phyloP scores from a whole-genome alignment of 2,113 vertebrate genomes.

The Passer domesticus region DNA sequence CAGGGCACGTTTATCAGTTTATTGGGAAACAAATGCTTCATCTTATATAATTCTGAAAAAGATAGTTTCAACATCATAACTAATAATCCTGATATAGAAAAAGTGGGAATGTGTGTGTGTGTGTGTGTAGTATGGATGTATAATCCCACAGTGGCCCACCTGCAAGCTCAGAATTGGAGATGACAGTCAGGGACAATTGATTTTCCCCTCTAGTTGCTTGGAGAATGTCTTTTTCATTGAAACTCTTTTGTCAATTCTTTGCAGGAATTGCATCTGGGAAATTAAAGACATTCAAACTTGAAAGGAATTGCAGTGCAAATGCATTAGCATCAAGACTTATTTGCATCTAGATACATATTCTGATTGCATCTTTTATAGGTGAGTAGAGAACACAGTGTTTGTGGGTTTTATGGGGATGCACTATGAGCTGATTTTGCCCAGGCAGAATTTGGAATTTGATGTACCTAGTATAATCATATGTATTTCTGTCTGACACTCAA shows the following conservation, averaged over 20 bases:
- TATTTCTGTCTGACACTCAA: background rate
- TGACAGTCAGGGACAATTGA: background rate
- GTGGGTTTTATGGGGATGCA: background rate
- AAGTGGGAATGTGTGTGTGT: background rate
- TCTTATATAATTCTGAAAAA: background rate
- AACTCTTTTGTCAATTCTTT: background rate
- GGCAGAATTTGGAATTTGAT: background rate
- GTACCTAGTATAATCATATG: background rate
- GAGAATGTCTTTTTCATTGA: background rate
- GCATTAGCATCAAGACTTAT: background rate
- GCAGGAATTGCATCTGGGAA: constrained; percentile 1
- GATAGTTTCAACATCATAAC: background rate
- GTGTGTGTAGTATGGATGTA: background rate
- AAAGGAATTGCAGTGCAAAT: constrained; percentile 14
- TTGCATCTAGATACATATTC: constrained; percentile 10
- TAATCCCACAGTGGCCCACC: background rate
- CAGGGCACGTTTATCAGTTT: background rate
- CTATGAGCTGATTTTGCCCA: background rate
- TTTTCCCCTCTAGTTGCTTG: background rate
- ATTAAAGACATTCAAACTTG: constrained; percentile 24
- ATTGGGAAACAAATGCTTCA: background rate
- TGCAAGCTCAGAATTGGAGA: background rate
- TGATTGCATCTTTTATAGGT: constrained; percentile 18
- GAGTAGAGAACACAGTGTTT: background rate
- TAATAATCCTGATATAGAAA: background rate